A percentile compares a stretch with the other conserved stretches of the same genome.
Evolutionary conservation across 2,113 vertebrate genomes (phyloP).

Genomic region (Oenanthe oenanthe): DNA sequence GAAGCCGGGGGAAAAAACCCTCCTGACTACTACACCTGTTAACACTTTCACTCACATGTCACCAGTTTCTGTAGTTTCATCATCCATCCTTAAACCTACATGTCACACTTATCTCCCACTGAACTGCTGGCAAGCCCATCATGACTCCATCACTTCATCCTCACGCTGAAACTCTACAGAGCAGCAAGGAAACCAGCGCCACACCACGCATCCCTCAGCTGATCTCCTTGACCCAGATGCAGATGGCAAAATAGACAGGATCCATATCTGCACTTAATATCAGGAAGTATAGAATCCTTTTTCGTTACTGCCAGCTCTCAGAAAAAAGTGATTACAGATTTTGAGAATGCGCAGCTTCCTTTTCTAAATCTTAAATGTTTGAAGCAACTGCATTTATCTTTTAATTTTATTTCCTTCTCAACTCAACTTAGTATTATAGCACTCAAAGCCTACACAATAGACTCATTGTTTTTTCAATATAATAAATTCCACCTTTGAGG

Average conservation of each 20-base stretch:
- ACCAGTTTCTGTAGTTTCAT: not conserved
- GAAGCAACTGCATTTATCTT: conserved; percentile 5
- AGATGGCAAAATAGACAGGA: not conserved
- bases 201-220: fast-evolving
- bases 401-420: conserved; percentile 21
- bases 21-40: not conserved
- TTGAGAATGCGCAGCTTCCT: not conserved
- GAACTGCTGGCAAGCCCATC: not conserved
- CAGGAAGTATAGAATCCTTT: not conserved
- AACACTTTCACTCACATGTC: not conserved
- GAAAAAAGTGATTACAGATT: not conserved
- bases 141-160: not conserved
- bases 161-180: not conserved
- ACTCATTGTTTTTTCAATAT: conserved; percentile 20
- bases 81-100: not conserved
- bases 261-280: not conserved
- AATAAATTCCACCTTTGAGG: conserved; percentile 4
- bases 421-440: not conserved
- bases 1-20: not conserved
- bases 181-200: not conserved
- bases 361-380: not conserved
- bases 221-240: not conserved
- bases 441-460: conserved; percentile 40
- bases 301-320: not conserved
- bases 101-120: not conserved